Conservation (phyloP, 2,113 vertebrate species). For the Peromyscus californicus region DNA sequence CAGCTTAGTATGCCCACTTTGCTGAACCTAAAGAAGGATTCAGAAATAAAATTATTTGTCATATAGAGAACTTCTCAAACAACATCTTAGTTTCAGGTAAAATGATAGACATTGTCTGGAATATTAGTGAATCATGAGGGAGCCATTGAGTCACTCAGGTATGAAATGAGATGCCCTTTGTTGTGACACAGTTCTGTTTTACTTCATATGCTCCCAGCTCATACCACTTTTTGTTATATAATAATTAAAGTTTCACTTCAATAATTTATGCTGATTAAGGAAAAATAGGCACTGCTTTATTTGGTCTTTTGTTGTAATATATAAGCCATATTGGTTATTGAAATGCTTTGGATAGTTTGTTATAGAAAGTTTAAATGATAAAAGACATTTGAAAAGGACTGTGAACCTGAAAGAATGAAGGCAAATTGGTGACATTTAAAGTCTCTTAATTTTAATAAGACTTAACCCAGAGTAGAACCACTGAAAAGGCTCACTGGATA, state of each 20-base stretch:
- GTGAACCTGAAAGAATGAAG: conserved; percentile 56
- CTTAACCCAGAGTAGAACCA: background rate
- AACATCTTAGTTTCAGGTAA: conserved; percentile 34
- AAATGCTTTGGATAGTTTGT: conserved; percentile 57
- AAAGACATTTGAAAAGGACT: background rate
- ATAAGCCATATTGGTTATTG: conserved; percentile 64
- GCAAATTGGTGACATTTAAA: conserved; percentile 44
- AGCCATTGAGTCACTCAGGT: conserved; percentile 44
- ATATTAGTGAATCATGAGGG: conserved; percentile 51
- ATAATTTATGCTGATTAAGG: conserved; percentile 78
- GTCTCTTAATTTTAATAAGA: conserved; percentile 38
- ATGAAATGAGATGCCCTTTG: conserved; percentile 62
- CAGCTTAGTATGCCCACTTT: background rate
- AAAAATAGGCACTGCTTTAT: conserved; percentile 77
- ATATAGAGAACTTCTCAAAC: background rate
- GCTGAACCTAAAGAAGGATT: background rate
- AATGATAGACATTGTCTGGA: conserved; percentile 39
- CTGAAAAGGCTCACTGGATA: background rate
- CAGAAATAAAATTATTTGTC: background rate
- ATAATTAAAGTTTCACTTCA: conserved; percentile 81
- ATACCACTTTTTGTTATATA: conserved; percentile 58
- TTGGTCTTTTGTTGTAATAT: conserved; percentile 71
- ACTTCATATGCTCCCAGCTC: conserved; percentile 68
- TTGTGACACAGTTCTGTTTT: conserved; percentile 73
- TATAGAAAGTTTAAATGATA: conserved; percentile 53